A percentile compares a stretch with the other conserved stretches of the same genome.
Conservation (phyloP, 2,888 invertebrate species). For the Drosophila subsilvestris region DNA sequence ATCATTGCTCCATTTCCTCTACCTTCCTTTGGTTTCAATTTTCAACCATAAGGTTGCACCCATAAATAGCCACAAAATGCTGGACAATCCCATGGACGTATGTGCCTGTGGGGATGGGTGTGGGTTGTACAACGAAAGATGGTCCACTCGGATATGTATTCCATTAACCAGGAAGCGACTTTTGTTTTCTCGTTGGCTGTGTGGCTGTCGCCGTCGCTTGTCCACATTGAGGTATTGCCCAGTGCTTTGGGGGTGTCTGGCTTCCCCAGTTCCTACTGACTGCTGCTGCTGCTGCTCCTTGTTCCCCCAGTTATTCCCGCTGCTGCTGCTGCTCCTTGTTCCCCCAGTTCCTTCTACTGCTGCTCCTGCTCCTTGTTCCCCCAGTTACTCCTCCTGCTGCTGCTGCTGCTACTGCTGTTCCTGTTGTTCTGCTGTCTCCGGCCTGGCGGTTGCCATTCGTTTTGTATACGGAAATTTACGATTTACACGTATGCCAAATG, state of each 20-base stretch:
- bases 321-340: no score
- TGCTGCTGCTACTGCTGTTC: not conserved
- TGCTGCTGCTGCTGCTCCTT: no score
- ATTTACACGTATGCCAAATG: conserved; percentile 78
- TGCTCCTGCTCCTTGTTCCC: conserved; percentile 7
- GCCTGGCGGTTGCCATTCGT: conserved; percentile 42
- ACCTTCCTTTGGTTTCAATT: conserved; percentile 35
- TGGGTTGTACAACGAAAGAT: conserved; percentile 16
- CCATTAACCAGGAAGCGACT: conserved; percentile 45
- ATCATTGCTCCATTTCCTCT: not conserved
- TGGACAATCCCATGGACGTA: conserved; percentile 29
- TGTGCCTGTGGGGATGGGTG: conserved; percentile 1
- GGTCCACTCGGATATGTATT: conserved; percentile 43
- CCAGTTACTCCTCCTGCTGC: not conserved
- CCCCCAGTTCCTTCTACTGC: not conserved
- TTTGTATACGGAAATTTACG: conserved; percentile 77
- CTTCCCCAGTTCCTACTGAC: not conserved
- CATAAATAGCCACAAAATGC: conserved; percentile 48
- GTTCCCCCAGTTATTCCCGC: not conserved
- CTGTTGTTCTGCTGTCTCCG: conserved; percentile 15
- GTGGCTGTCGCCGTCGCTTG: conserved; percentile 22
- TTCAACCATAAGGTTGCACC: conserved; percentile 33
- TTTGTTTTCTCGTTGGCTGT: conserved; percentile 39
- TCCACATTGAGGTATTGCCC: conserved; percentile 43
- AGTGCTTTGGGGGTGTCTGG: conserved; percentile 14